A percentile compares a stretch with the other conserved stretches of the same genome.
Conservation (phyloP, 2,888 invertebrate species). For the Pandemis cinnamomeana region DNA sequence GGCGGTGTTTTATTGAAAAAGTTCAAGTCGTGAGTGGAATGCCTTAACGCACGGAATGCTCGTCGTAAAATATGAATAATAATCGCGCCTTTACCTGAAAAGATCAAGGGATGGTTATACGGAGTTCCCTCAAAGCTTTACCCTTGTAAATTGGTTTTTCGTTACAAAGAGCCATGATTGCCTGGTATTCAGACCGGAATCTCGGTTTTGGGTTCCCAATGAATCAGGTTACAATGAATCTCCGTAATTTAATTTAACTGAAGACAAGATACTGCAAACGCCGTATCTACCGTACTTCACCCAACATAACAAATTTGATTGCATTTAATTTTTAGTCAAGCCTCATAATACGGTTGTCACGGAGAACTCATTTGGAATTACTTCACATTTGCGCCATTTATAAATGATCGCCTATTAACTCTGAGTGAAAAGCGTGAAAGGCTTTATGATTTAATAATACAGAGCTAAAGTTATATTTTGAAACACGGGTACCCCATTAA, state of each 20-base stretch:
- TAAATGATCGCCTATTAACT: constrained; percentile 24
- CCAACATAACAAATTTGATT: background rate
- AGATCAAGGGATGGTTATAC: constrained; percentile 40
- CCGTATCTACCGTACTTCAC: background rate
- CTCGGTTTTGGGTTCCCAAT: background rate
- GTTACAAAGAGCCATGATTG: constrained; percentile 32
- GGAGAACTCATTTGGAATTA: constrained; percentile 26
- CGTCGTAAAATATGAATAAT: constrained; percentile 79
- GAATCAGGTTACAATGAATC: background rate
- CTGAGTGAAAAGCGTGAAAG: constrained; percentile 38
- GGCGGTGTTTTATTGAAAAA: constrained; percentile 83
- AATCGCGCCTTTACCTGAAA: constrained; percentile 46
- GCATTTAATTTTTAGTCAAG: background rate
- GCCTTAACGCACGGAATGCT: constrained; percentile 60
- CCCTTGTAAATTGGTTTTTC: constrained; percentile 38
- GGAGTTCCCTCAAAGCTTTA: constrained; percentile 36
- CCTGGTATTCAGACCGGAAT: constrained; percentile 15
- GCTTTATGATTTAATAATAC: constrained; percentile 39
- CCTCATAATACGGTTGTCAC: constrained; percentile 10
- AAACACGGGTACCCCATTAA: constrained; percentile 34
- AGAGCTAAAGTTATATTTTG: constrained; percentile 30
- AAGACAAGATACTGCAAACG: background rate
- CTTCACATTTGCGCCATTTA: constrained; percentile 27
- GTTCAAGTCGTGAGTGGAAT: constrained; percentile 79
- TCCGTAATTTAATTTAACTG: background rate